A percentile compares a stretch with the other conserved stretches of the same genome.
phyloP scores from a whole-genome alignment of 2,888 invertebrate species.

The Caenorhabditis panamensis region DNA sequence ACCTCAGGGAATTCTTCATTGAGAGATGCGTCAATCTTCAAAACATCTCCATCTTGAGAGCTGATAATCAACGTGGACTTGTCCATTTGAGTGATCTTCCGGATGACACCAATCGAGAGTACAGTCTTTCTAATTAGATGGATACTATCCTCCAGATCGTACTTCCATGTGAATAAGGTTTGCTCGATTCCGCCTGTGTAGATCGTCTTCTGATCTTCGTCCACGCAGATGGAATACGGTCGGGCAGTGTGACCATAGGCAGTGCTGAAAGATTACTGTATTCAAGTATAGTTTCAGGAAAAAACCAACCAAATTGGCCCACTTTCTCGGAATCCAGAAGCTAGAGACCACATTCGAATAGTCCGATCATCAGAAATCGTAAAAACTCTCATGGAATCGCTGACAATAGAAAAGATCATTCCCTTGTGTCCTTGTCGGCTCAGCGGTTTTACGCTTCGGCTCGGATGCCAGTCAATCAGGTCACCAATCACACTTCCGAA shows the following conservation, averaged over 20 bases:
- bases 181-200: conserved; percentile 69
- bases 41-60: conserved; percentile 31
- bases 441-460: neutral
- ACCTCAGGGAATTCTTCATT: neutral
- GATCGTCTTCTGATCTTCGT: conserved; percentile 13
- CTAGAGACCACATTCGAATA: conserved; percentile 67
- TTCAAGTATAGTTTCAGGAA: neutral
- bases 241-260: conserved; percentile 66
- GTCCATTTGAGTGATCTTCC: conserved; percentile 32
- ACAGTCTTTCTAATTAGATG: conserved; percentile 12
- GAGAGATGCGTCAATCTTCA: conserved; percentile 10
- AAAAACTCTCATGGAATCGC: conserved; percentile 39
- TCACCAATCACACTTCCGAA: conserved; percentile 57
- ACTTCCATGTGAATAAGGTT: conserved; percentile 49
- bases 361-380: conserved; percentile 68
- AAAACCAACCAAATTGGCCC: conserved; percentile 16
- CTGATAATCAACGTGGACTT: conserved; percentile 10
- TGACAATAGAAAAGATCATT: conserved; percentile 64
- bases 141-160: conserved; percentile 10
- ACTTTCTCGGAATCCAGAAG: conserved; percentile 14
- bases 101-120: conserved; percentile 43
- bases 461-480: conserved; percentile 47
- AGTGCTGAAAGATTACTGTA: conserved; percentile 30
- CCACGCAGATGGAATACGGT: conserved; percentile 62
- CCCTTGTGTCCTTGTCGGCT: conserved; percentile 59